These are phyloP conservation scores for Drosophila fulvimacula DNA, from an alignment of 2,888 invertebrate species.

Conservation along the genomic window DNA sequence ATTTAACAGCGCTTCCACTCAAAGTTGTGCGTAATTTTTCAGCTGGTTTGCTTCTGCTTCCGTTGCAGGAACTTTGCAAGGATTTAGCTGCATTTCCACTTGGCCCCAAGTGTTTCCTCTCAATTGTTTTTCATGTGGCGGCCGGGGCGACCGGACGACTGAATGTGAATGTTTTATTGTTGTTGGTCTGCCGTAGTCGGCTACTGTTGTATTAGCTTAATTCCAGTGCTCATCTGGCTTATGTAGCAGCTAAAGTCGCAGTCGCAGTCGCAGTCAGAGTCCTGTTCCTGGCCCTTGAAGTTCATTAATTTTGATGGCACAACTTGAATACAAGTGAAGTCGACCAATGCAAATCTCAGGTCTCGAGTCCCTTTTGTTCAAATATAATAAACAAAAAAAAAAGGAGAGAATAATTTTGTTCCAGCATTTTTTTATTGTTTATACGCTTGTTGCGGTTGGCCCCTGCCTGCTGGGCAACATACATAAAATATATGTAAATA, in stretches of 20 bases:
- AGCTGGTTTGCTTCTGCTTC: constrained; percentile 51
- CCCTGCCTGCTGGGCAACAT: constrained; percentile 14
- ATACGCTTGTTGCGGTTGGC: constrained; percentile 10
- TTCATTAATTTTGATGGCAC: constrained; percentile 72
- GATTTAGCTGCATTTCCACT: constrained; percentile 15
- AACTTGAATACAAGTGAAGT: constrained; percentile 58
- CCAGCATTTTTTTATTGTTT: constrained; percentile 51
- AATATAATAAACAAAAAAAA: constrained; percentile 44
- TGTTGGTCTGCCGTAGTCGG: constrained; percentile 8
- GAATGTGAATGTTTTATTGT: constrained; percentile 51
- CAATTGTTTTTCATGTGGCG: constrained; percentile 55
- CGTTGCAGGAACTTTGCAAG: constrained; percentile 28
- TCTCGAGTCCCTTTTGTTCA: constrained; percentile 47
- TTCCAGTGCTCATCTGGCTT: constrained; percentile 66
- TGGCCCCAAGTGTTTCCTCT: constrained; percentile 29
- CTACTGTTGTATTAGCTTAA: constrained; percentile 69
- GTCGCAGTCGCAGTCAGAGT: not conserved
- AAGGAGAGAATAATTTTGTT: constrained; percentile 34
- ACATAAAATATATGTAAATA: constrained; percentile 3
- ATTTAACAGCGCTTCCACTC: constrained; percentile 56
- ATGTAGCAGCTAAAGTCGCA: constrained; percentile 34
- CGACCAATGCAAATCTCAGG: constrained; percentile 56
- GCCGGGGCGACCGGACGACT: not conserved
- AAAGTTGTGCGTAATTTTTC: constrained; percentile 60
- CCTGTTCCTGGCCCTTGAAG: constrained; percentile 49